Percentiles rank a stretch among this genome's conserved stretches.
Conservation (phyloP, 1,140 invertebrate species). For the Lucilia sericata region DNA sequence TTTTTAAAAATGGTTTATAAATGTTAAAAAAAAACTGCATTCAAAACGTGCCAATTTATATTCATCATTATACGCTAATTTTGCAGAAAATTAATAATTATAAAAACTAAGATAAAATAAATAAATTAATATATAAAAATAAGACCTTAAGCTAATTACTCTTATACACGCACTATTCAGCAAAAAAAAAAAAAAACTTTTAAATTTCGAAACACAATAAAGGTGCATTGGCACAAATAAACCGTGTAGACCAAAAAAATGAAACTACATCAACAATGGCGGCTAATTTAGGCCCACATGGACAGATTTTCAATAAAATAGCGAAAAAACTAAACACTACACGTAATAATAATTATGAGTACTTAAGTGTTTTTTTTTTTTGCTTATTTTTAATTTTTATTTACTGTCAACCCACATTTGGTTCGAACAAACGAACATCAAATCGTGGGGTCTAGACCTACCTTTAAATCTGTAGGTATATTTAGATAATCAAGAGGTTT, state of each 20-base stretch:
- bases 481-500: too few relatives aligned
- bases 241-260: not conserved
- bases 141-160: conserved; percentile 15
- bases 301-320: not conserved
- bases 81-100: not conserved
- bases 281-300: conserved; percentile 7
- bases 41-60: not conserved
- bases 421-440: too few relatives aligned
- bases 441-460: too few relatives aligned
- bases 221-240: not conserved
- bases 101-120: not conserved
- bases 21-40: not conserved
- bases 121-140: conserved; percentile 2
- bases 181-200: not conserved
- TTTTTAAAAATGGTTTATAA: not conserved
- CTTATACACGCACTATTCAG: conserved; percentile 1
- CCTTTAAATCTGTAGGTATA: too few relatives aligned
- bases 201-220: not conserved
- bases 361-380: conserved; percentile 1
- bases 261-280: not conserved
- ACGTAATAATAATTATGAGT: not conserved
- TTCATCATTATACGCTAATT: not conserved
- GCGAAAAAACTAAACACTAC: not conserved
- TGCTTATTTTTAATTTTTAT: not conserved
- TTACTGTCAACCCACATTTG: too few relatives aligned